Evolutionary conservation across 2,797 vertebrate species (phyloP), one percentile per base, ranked within the genome.

Genomic region (Phataginus tetradactyla): DNA sequence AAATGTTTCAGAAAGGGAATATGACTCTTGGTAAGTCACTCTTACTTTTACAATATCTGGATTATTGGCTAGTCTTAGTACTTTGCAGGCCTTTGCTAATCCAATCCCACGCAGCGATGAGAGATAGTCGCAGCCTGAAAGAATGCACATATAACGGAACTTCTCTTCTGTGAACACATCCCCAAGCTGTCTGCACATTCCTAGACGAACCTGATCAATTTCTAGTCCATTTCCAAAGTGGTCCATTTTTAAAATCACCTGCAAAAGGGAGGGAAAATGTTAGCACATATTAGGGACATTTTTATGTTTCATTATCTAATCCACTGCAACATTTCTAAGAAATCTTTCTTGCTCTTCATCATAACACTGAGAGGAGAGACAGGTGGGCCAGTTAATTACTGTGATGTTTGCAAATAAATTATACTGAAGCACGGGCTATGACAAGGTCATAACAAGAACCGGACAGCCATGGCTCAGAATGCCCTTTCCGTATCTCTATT

Each of bases 161-260:
- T 99, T 99, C 96, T 99, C 99, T 97, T 99, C 99, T 0, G 99
- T 99, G 98, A 99, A 99, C 5, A 99, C 87, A 32, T 99, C 99
- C 12, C 99, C 99, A 32, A 99, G 99, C n/a, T 99, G 99, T 68
- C 98, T 99, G 93, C 99, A 99, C 97, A 99, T 99, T 49, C 99
- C 99, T 42, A 99, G 98, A 91, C 99, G 99, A 69, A 97, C 97
- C 90, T 99, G 99, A 86, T 99, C 99, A 29, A 99, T 99, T 97
- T 99, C 99, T 78, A 99, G 98, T 17, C 99, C 99, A 13, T 99
- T 99, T 85, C 99, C 99, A 91, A 99, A 98, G 93, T 99, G 99
- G 98, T 99, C 99, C 99, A 99, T 99, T 99, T 99, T 99, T 84
- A 99, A 98, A 98, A 99, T 99, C 63, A 99, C 99, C 99, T 99